Evolutionary conservation across 1,140 invertebrate genomes (phyloP).

Genomic region (Macrostomum lignano): DNA sequence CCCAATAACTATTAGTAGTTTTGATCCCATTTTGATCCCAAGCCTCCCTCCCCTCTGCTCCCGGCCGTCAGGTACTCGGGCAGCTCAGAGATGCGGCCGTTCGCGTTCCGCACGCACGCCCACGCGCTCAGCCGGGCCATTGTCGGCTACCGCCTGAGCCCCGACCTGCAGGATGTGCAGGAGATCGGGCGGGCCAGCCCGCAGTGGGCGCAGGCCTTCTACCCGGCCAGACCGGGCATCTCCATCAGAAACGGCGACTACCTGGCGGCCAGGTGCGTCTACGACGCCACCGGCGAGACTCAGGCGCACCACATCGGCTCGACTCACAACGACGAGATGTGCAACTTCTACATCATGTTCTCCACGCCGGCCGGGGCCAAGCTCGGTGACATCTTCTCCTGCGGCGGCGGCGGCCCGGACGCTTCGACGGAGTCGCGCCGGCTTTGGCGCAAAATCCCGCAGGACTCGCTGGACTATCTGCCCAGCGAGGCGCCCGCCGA

Average conservation of each 20-base stretch:
- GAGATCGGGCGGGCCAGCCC: constrained; percentile 66
- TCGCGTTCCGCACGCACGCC: constrained; percentile 76
- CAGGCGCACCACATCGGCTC: constrained; percentile 44
- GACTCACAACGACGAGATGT: constrained; percentile 87
- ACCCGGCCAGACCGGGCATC: constrained; percentile 38
- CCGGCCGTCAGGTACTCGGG: no score
- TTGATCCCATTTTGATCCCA: no score
- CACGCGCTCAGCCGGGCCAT: constrained; percentile 59
- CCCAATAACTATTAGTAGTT: no score
- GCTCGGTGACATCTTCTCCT: no score
- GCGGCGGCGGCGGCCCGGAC: no score
- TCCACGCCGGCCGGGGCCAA: constrained; percentile 49
- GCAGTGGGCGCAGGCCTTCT: constrained; percentile 71
- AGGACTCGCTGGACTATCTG: no score
- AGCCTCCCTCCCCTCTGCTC: no score
- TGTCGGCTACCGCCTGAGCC: constrained; percentile 40
- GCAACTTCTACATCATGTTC: constrained; percentile 97
- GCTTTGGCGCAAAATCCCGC: no score
- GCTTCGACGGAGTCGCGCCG: no score
- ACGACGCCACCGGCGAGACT: constrained; percentile 23
- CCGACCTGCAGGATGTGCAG: constrained; percentile 14
- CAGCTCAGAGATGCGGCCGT: constrained; percentile 98
- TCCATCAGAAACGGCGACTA: constrained; percentile 39
- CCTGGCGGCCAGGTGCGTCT: constrained; percentile 43
- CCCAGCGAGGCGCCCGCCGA: no score